Conservation (phyloP, 2,888 invertebrate genomes). For the Drosophila aldrichi region DNA sequence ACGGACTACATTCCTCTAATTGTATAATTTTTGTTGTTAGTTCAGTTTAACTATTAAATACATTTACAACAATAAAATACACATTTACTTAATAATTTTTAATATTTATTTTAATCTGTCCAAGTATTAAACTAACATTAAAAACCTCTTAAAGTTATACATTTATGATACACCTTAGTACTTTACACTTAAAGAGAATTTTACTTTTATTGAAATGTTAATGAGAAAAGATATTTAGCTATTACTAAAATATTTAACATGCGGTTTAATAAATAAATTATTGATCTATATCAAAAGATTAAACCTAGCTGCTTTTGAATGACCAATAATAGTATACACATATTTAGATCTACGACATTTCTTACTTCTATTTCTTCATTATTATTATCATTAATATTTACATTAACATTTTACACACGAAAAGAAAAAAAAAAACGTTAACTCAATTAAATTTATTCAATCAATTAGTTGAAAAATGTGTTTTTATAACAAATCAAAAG, state of each 20-base stretch:
- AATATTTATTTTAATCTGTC: background rate
- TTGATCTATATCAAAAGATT: background rate
- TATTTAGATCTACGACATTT: background rate
- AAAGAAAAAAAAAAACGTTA: background rate
- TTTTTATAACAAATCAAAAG: background rate
- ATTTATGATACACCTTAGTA: background rate
- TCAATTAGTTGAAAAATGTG: background rate
- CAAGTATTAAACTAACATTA: background rate
- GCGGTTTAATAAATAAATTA: constrained; percentile 20
- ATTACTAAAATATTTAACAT: constrained; percentile 16
- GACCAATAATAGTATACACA: background rate
- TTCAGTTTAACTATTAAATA: too few relatives aligned
- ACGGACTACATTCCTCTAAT: too few relatives aligned
- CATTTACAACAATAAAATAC: too few relatives aligned
- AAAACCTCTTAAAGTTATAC: background rate
- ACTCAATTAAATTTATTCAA: background rate
- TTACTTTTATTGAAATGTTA: background rate
- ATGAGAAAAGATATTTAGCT: constrained; percentile 4
- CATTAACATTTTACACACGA: background rate
- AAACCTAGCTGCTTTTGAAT: background rate
- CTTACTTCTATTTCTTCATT: background rate
- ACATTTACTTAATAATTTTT: background rate
- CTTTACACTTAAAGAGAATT: background rate
- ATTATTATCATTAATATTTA: background rate
- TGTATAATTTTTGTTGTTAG: too few relatives aligned